Conservation (phyloP, 2,113 vertebrate genomes). For the mouse (Mus musculus) region GRCm39 chr2:104148001-104148500, state of each 20-base stretch:
- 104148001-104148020: not conserved
- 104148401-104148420: slow-evolving; percentile 9
- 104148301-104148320: not conserved
- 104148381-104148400: not conserved
- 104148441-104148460: not conserved
- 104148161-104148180: slow-evolving; percentile 57
- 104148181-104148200: slow-evolving; percentile 55
- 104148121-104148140: slow-evolving; percentile 13
- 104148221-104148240: not conserved
- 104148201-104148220: slow-evolving; percentile 13
- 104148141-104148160: not conserved
- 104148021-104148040: not conserved
- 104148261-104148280: not conserved
- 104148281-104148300: not conserved
- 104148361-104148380: slow-evolving; percentile 37
- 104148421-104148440: not conserved
- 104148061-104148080: not conserved
- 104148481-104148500: not conserved
- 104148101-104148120: not conserved
- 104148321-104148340: not conserved
- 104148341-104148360: slow-evolving; percentile 33
- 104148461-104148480: not conserved
- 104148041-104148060: slow-evolving; percentile 27
- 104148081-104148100: slow-evolving; percentile 50
- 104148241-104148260: not conserved